Evolutionary conservation across 37 sponge, comb jelly and placozoan genomes (phyloP).

Genomic region (Ephydatia muelleri): DNA sequence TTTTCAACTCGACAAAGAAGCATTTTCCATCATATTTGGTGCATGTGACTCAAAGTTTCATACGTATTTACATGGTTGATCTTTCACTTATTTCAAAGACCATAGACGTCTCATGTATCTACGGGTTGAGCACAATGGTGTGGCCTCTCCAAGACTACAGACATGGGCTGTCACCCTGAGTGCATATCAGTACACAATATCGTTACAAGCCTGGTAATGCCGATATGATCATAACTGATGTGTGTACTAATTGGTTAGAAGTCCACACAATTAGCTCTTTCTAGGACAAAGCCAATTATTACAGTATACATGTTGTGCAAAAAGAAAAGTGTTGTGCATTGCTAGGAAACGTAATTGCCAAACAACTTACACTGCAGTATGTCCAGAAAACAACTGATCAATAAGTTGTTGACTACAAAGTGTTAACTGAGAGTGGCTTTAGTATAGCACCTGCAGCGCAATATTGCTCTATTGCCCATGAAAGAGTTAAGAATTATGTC

Average conservation of each 20-base stretch:
- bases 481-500: too few species aligned
- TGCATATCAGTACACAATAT: not conserved
- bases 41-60: not conserved
- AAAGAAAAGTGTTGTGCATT: too few species aligned
- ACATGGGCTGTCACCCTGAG: not conserved
- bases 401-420: too few species aligned
- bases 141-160: not conserved
- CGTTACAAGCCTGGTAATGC: not conserved
- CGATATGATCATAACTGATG: not conserved
- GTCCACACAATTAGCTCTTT: not conserved
- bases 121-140: not conserved
- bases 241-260: not conserved
- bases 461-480: too few species aligned
- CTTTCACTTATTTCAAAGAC: not conserved
- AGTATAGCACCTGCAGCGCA: too few species aligned
- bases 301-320: too few species aligned
- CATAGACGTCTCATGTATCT: not conserved
- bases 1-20: not conserved
- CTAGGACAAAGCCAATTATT: too few species aligned
- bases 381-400: too few species aligned
- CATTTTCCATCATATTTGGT: not conserved
- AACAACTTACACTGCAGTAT: too few species aligned
- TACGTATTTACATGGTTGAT: not conserved
- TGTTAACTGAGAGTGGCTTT: too few species aligned
- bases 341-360: too few species aligned